Evolutionary conservation across 2,113 vertebrate genomes (phyloP), one percentile per base, ranked within the genome.

Genomic region (Machaerirhynchus nigripectus): DNA sequence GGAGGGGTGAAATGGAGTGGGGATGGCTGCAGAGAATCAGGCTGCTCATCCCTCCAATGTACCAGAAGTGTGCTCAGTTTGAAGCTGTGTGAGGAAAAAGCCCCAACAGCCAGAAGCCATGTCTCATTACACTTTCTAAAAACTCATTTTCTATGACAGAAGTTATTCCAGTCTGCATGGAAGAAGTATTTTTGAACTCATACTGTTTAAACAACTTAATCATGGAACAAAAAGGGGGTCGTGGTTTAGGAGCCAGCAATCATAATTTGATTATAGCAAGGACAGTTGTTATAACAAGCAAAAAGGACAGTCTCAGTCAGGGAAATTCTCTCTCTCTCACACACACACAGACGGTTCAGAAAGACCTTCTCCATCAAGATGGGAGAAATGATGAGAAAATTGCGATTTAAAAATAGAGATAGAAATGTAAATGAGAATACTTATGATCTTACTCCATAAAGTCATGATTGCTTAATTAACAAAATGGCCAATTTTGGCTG

Each of bases 381-480:
- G 47, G 33, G 33, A 80, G 47, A 60, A 80, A 64, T 42, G 1
- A 74, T 0, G 22, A 88, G 80, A 91, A 95, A 95, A 89, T 81
- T 84, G 61, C 0, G 0, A 70, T 68, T 91, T 27, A 84, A 82
- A 96, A 89, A 82, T 47, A 95, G 52, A 91, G 20, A 44, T 4
- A 75, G 60, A 81, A 78, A 94, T 91, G 60, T 52, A 93, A 86
- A 88, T 86, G 55, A 89, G 68, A 77, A 65, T 65, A 81, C 20
- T 89, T 84, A 87, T 42, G 13, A 87, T 89, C 52, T 70, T 50
- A 33, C 31, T 81, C 46, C 46, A 37, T n/a, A 35, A 82, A 93
- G 61, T 56, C 67, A 73, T 53, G 80, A 89, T 57, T 93, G 64
- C n/a, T 16, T 91, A 84, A 91, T 91, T 95, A 91, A 69, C 63